Evolutionary conservation across 2,888 invertebrate species (phyloP), one percentile per base, ranked within the genome.

Genomic region (Lordiphosa andalusiaca): DNA sequence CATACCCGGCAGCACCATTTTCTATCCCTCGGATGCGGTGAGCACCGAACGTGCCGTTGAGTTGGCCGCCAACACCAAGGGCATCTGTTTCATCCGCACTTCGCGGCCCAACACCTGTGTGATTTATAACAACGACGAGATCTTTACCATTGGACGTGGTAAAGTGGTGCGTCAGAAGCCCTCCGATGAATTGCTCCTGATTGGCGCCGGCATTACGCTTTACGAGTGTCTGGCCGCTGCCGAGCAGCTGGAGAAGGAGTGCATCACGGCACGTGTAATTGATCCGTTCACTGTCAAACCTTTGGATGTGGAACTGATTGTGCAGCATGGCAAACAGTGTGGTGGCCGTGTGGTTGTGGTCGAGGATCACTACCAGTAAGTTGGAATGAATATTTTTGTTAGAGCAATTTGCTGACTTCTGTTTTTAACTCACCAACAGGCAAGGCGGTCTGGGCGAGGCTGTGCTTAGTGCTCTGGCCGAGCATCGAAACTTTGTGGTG

Each of bases 281-380:
- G 99, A 99, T 91, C 96, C 95, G 5, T 99, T 98, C 91, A 98
- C 98, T 7, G 91, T 99, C 61, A 99, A 99, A 90, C 99, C 99
- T 0, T 91, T 99, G 71, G 99, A 99, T 90, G 92, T 91, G 53
- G 92, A 92, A 1, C 91, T 93, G 1, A 93, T 99, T 38, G 88
- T 94, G 38, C 90, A 91, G 50, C 93, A 96, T 88, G 98, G 97
- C 2, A 91, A 91, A 64, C 94, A 94, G 53, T 94, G 92, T 54
- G 95, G 94, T 6, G 97, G 97, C 1, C 91, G 93, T 7, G 92
- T 99, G 53, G 89, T 99, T 48, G 97, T 97, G 35, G 97, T 98
- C 0, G 99, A 99, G 90, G 99, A 99, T 89, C 99, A 99, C 90
- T 99, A 99, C 89, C 93, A 95, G 69, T 96, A 96, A 89, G 98